Evolutionary conservation across 2,113 vertebrate species (phyloP), one percentile per base, ranked within the genome.

Genomic region (Oenanthe oenanthe): DNA sequence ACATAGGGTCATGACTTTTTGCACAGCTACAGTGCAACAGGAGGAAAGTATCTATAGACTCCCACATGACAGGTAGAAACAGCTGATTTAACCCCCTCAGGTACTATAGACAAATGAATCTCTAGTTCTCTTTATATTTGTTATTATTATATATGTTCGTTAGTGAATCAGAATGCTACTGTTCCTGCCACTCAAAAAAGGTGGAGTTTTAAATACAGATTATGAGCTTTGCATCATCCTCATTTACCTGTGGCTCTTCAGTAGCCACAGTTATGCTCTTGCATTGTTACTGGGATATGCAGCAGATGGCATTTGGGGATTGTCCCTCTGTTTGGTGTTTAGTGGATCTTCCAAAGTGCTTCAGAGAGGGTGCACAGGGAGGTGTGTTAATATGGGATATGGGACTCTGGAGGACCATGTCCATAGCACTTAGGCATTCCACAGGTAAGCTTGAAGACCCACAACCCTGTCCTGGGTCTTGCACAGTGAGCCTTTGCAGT

Each of bases 331-430:
- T 5, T 45, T 43, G 9, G 9, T 42, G 12, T 71, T 71, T 25
- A 67, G 65, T 26, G 34, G 5, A 12, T 70, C 7, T 40, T 71
- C 28, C 71, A 18, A 61, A 75, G 19, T n/a, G 16, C 22, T 51
- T 68, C 54, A 57, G 62, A 31, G 21, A 24, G 5, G 26, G 26
- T 40, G 60, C 19, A 66, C 4, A 68, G 12, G 21, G 10, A 79
- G 12, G 3, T 0, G 0, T 43, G 9, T 60, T 63, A 51, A 28
- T 22, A 14, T 36, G 28, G 28, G 24, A 38, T 67, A 7, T n/a
- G 17, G 8, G 21, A 47, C 21, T 82, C 40, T 48, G 7, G 25
- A 84, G 56, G 5, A 71, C 12, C 5, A 6, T 4, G 7, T 24
- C 28, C 7, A 2, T 56, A 87, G 84, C 8, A 54, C 12, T 12